Base-by-base conservation (phyloP, 2,113 vertebrate species). In the Corydoras sp. region DNA sequence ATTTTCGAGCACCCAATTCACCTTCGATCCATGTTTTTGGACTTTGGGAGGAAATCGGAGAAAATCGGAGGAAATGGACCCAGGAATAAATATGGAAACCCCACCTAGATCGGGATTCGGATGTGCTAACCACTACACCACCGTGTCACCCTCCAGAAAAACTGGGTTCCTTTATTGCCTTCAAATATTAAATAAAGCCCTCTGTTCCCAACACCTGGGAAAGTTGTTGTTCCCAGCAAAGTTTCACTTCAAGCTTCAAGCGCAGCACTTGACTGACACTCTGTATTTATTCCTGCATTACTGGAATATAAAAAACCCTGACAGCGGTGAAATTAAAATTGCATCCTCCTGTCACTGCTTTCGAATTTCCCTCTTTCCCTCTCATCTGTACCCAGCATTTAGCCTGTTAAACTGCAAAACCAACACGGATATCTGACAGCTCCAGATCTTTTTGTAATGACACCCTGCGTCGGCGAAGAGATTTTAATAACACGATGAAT, bases 261-360 rank as follows among this genome's bases (percentile, higher is more conserved):
- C 14, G 9, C 32, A 43, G 58, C 49, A 68, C 43, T 65, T 69
- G 87, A 91, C 81, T 89, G 88, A 83, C 87, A 87, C 81, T 75
- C 87, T 79, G 83, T 84, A 86, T 85, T 83, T 86, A 82, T 85
- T 82, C 82, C 80, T 80, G 83, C 79, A 68, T 73, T 77, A 75
- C 58, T 69, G 70, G 80, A 84, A 43, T 5, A 83, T 77, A 79
- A 81, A 81, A 71, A 9, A 72, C 78, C 85, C 74, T 89, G 88
- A 90, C 88, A 87, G 85, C 80, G 81, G 83, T 86, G 84, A 88
- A 88, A 89, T 90, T 89, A 88, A 88, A 89, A 87, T 86, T 83
- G 82, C 83, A 84, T 86, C 78, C 83, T 82, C 51, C 77, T 82
- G 86, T 87, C 84, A 85, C 79, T 69, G 74, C 82, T 77, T 85